phyloP scores from a whole-genome alignment of 1,140 invertebrate genomes.

The Bombus sylvicola region DNA sequence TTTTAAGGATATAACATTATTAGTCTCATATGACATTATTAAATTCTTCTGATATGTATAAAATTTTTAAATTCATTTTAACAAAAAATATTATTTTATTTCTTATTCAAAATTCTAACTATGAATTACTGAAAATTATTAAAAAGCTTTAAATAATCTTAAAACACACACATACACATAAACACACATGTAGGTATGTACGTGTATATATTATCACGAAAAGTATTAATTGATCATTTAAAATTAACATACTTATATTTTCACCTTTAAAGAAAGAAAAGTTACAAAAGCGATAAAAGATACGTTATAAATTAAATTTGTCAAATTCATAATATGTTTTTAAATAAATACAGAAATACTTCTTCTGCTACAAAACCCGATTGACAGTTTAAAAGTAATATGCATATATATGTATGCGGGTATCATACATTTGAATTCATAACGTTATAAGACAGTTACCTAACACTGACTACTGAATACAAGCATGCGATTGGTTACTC shows the following conservation, averaged over 20 bases:
- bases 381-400: conserved; percentile 31
- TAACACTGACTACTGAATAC: not conserved
- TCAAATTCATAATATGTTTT: not conserved
- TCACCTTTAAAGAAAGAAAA: not conserved
- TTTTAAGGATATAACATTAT: not conserved
- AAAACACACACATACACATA: not conserved
- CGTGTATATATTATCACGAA: not conserved
- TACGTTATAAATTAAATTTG: not conserved
- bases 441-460: not conserved
- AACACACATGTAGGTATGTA: not conserved
- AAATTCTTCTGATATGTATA: not conserved
- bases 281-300: not conserved
- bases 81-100: not conserved
- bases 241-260: not conserved
- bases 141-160: not conserved
- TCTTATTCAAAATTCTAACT: not conserved
- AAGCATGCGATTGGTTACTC: conserved; percentile 6
- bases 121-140: not conserved
- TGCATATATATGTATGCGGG: not conserved
- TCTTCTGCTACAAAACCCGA: not conserved
- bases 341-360: not conserved
- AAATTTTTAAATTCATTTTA: not conserved
- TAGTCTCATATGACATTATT: not conserved
- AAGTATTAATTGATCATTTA: not conserved
- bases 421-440: not conserved